A percentile compares a stretch with the other conserved stretches of the same genome.
These are phyloP conservation scores for Apeltes quadracus DNA, from an alignment of 2,113 vertebrate species.

Conservation along the genomic window DNA sequence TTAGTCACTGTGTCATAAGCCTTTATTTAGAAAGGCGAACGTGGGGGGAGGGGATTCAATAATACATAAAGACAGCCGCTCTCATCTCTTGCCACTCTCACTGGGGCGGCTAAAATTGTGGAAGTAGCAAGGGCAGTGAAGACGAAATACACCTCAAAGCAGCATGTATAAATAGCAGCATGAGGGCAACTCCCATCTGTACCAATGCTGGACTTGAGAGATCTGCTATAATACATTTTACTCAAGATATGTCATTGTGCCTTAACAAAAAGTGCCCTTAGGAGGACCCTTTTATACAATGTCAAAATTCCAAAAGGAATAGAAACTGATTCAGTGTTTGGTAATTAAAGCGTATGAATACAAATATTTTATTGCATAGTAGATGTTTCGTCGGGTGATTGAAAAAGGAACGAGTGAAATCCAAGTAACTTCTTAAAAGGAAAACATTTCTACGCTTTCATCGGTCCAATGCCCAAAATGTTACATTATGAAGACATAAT, in stretches of 20 bases:
- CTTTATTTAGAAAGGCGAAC: constrained; percentile 72
- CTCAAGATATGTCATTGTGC: not conserved
- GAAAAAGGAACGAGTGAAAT: not conserved
- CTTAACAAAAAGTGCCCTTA: not conserved
- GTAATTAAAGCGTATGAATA: not conserved
- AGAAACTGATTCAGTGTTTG: not conserved
- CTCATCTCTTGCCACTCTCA: constrained; percentile 53
- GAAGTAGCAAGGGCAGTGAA: constrained; percentile 20
- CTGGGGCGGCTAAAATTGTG: constrained; percentile 34
- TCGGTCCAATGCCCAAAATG: not conserved
- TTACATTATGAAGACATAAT: not conserved
- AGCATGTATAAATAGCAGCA: constrained; percentile 30
- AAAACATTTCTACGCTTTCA: not conserved
- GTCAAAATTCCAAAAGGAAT: not conserved
- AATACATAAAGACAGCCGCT: constrained; percentile 70
- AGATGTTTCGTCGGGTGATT: not conserved
- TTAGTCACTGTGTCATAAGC: constrained; percentile 67
- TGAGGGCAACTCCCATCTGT: not conserved
- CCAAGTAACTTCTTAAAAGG: not conserved
- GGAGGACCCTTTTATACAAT: not conserved
- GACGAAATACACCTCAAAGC: constrained; percentile 34
- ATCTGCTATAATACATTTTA: constrained; percentile 3
- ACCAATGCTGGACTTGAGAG: not conserved
- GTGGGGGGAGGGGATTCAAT: constrained; percentile 56
- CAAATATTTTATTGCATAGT: not conserved